Percentiles rank a stretch among this genome's conserved stretches.
These are phyloP conservation scores for Oenanthe oenanthe DNA, from an alignment of 2,113 vertebrate species.

Conservation along the genomic window DNA sequence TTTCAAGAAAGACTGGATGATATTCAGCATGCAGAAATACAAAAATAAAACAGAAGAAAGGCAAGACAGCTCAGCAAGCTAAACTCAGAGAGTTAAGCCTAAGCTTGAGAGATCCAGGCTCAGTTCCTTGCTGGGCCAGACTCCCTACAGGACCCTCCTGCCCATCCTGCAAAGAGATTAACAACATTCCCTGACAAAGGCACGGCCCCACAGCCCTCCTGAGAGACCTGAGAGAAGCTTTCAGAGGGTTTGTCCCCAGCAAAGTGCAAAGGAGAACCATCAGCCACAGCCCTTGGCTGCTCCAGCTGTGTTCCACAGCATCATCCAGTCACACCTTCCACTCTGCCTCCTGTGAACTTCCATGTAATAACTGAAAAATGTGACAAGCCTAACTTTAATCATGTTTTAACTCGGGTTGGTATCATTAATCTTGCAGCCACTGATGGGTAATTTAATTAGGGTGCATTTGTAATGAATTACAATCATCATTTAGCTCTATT, in stretches of 20 bases:
- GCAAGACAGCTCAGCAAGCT: not conserved
- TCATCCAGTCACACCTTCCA: not conserved
- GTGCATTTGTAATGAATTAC: conserved; percentile 75
- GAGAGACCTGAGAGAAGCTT: not conserved
- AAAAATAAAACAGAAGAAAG: not conserved
- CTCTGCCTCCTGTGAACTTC: not conserved
- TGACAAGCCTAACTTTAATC: conserved; percentile 59
- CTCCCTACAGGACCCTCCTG: not conserved
- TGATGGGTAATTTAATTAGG: conserved; percentile 78
- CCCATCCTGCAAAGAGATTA: not conserved
- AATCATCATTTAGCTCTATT: conserved; percentile 74
- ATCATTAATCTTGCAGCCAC: conserved; percentile 71
- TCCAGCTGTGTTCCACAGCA: not conserved
- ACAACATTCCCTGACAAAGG: not conserved
- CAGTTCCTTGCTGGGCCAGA: not conserved
- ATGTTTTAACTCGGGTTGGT: conserved; percentile 44
- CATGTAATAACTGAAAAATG: conserved; percentile 37
- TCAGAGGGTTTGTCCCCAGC: not conserved
- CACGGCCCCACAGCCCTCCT: not conserved
- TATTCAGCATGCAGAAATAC: not conserved
- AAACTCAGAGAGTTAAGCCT: not conserved
- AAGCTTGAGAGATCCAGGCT: not conserved
- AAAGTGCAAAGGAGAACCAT: not conserved
- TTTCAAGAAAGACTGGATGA: not conserved
- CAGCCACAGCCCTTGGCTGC: not conserved